Conservation (phyloP, 2,888 invertebrate species). For the Aleiodes alternator region DNA sequence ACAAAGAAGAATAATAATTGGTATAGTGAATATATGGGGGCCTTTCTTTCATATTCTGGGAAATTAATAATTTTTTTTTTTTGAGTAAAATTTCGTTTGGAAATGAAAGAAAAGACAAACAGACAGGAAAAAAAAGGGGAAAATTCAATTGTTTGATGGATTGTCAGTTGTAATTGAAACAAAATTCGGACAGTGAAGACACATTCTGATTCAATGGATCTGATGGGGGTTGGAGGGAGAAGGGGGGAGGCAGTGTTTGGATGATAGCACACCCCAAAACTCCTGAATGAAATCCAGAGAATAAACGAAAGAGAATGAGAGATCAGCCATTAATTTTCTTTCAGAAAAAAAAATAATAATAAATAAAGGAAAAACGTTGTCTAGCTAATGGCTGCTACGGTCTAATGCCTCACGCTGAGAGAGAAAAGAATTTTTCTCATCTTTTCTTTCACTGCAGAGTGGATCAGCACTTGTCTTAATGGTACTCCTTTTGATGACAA, state of each 20-base stretch:
- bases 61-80: not conserved
- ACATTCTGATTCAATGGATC: conserved; percentile 16
- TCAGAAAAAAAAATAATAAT: conserved; percentile 62
- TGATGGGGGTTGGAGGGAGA: not conserved
- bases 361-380: conserved; percentile 59
- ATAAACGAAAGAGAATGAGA: conserved; percentile 52
- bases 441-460: conserved; percentile 58
- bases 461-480: conserved; percentile 69
- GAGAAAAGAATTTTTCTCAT: conserved; percentile 57
- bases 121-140: conserved; percentile 37
- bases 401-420: conserved; percentile 74
- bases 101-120: no score
- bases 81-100: not conserved
- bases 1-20: conserved; percentile 18
- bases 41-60: not conserved
- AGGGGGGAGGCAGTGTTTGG: not conserved
- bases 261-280: conserved; percentile 22
- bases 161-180: conserved; percentile 17
- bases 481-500: conserved; percentile 75
- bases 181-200: conserved; percentile 27
- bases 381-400: conserved; percentile 73
- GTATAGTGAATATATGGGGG: not conserved
- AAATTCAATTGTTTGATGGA: conserved; percentile 48
- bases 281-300: conserved; percentile 35
- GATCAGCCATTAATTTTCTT: conserved; percentile 73